Percentiles rank a stretch among this genome's conserved stretches.
Conservation (phyloP, 2,888 invertebrate species). For the Synanthedon tipuliformis region DNA sequence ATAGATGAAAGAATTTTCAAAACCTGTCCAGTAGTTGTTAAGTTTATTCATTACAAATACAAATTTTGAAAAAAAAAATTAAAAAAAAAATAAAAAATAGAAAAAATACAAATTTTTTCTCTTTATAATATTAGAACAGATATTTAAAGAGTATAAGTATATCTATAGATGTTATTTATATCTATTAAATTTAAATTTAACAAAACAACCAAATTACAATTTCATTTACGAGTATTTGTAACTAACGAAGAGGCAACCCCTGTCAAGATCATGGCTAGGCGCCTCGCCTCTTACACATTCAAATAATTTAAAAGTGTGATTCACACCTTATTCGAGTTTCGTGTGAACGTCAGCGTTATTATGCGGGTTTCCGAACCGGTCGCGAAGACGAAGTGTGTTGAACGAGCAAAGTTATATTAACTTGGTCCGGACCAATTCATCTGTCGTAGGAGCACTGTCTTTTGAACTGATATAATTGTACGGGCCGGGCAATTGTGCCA, state of each 20-base stretch:
- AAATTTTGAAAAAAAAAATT: too few species aligned
- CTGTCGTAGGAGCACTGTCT: conserved; percentile 37
- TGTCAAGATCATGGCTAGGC: conserved; percentile 28
- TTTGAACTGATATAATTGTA: conserved; percentile 34
- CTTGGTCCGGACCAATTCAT: conserved; percentile 38
- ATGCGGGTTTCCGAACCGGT: conserved; percentile 44
- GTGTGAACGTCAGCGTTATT: conserved; percentile 40
- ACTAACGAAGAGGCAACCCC: conserved; percentile 19
- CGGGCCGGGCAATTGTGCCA: neutral
- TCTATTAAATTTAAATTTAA: too few species aligned
- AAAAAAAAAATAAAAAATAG: too few species aligned
- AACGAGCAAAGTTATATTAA: conserved; percentile 64
- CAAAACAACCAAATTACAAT: too few species aligned
- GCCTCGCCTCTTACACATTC: conserved; percentile 31
- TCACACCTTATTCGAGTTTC: conserved; percentile 38
- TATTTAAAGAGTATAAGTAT: too few species aligned
- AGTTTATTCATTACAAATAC: too few species aligned
- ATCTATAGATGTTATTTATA: too few species aligned
- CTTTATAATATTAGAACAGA: too few species aligned
- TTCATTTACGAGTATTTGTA: neutral
- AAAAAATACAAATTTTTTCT: too few species aligned
- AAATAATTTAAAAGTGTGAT: conserved; percentile 42
- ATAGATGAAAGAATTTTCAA: too few species aligned
- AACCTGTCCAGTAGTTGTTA: too few species aligned
- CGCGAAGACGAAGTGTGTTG: conserved; percentile 46